These are phyloP conservation scores for Formica exsecta DNA, from an alignment of 1,140 invertebrate species.

Conservation along the genomic window DNA sequence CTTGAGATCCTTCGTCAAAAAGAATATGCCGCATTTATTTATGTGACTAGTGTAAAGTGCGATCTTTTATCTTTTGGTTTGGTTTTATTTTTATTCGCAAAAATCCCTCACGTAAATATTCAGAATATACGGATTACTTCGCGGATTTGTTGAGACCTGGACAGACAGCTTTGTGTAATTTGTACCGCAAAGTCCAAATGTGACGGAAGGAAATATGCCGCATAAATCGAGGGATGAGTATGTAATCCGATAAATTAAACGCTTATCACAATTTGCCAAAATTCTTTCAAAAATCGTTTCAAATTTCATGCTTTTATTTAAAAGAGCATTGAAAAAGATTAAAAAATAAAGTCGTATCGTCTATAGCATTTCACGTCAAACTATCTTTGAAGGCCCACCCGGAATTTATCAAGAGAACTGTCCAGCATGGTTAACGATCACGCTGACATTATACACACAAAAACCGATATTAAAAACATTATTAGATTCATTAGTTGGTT, in stretches of 20 bases:
- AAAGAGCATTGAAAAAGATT: background rate
- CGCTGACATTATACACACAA: background rate
- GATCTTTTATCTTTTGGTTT: background rate
- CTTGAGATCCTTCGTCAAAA: background rate
- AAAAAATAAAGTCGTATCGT: background rate
- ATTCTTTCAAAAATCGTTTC: background rate
- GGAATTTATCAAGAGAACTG: background rate
- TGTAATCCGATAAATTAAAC: background rate
- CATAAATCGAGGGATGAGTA: background rate
- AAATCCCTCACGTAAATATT: constrained; percentile 19
- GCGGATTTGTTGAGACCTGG: background rate
- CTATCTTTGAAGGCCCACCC: background rate
- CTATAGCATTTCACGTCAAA: background rate
- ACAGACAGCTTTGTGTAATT: background rate
- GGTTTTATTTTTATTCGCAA: constrained; percentile 22
- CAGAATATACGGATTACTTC: constrained; percentile 3
- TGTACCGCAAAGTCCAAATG: background rate
- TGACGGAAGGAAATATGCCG: background rate
- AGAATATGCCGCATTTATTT: background rate
- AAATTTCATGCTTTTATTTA: background rate
- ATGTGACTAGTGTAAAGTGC: background rate
- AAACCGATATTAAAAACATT: background rate
- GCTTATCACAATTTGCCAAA: background rate
- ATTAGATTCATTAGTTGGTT: constrained; percentile 18
- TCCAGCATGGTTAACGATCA: background rate